Evolutionary conservation across 1,140 invertebrate species (phyloP).

Genomic region (Zaprionus lachaisei): DNA sequence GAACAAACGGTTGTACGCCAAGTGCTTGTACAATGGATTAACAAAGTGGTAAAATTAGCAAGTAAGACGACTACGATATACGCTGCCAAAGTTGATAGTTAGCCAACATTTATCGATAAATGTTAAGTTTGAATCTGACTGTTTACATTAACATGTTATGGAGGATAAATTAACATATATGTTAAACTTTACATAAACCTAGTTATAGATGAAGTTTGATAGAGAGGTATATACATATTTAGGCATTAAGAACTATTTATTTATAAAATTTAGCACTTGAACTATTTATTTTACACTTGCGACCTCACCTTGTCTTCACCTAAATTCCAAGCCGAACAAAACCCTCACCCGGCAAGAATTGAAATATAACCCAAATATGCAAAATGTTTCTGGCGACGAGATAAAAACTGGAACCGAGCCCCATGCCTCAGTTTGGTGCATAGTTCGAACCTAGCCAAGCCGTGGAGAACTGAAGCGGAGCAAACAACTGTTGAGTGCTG

Average conservation of each 20-base stretch:
- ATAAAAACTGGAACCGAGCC: constrained; percentile 24
- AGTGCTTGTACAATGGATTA: constrained; percentile 43
- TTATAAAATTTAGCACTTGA: too few relatives aligned
- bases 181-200: neutral
- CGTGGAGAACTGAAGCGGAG: constrained; percentile 28
- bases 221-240: neutral
- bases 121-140: neutral
- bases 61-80: neutral
- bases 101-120: neutral
- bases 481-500: constrained; percentile 78
- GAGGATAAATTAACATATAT: neutral
- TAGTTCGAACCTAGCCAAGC: neutral
- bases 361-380: constrained; percentile 59
- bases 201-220: neutral
- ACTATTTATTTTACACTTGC: too few relatives aligned
- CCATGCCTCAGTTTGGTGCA: neutral
- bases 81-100: neutral
- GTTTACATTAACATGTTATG: neutral
- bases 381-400: constrained; percentile 41
- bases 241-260: neutral
- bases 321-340: neutral
- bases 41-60: constrained; percentile 37
- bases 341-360: constrained; percentile 20
- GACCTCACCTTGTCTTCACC: too few relatives aligned
- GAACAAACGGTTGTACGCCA: constrained; percentile 35